These are phyloP conservation scores for Rotaria magnacalcarata DNA, from an alignment of 2,888 invertebrate species.

Conservation along the genomic window DNA sequence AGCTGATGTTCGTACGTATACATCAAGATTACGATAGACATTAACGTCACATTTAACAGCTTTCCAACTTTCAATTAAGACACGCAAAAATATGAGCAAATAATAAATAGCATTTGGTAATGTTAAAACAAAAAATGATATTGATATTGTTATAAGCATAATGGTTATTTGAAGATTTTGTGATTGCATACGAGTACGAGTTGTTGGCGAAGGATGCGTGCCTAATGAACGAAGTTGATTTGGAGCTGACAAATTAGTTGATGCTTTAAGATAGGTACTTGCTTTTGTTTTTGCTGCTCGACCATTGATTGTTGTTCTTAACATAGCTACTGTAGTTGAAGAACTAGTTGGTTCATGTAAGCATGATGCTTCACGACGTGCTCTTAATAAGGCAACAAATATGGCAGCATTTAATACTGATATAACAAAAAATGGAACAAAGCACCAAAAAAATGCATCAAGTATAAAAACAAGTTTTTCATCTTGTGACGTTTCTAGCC, in stretches of 20 bases:
- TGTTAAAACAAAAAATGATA: constrained; percentile 18
- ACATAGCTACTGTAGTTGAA: not conserved
- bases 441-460: constrained; percentile 13
- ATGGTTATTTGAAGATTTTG: constrained; percentile 29
- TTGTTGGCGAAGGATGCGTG: not conserved
- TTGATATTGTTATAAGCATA: constrained; percentile 21
- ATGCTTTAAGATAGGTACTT: not conserved
- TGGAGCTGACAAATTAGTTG: not conserved
- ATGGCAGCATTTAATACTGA: constrained; percentile 19
- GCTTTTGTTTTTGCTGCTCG: not conserved
- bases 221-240: not conserved
- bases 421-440: constrained; percentile 11
- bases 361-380: not conserved
- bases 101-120: constrained; percentile 23
- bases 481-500: not conserved
- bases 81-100: not conserved
- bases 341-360: not conserved
- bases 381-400: constrained; percentile 6
- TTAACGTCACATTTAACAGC: not conserved
- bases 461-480: constrained; percentile 23
- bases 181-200: not conserved
- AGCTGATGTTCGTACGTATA: constrained; percentile 3
- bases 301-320: not conserved
- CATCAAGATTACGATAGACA: not conserved
- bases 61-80: constrained; percentile 30